Evolutionary conservation across 2,113 vertebrate species (phyloP), one percentile per base, ranked within the genome.

Genomic region (Megaleporinus macrocephalus): DNA sequence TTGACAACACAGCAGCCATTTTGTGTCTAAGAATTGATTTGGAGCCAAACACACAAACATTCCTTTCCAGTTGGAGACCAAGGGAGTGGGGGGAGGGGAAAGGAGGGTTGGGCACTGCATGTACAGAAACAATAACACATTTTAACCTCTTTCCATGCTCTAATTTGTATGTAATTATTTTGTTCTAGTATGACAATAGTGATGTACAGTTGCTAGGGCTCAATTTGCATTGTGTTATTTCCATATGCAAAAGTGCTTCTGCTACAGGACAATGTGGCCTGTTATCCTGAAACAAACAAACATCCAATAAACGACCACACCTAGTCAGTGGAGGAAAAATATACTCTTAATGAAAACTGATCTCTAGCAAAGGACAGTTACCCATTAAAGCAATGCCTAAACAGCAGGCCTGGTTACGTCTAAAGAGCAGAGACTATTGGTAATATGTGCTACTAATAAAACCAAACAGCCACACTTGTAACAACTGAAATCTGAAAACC

Each of bases 1-100:
- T 55, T 44, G 61, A 78, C 29, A 65, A 47, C 70, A 71, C n/a
- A 61, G 61, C 83, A 69, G 76, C 86, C 83, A 86, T 86, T 86
- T 77, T 81, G 68, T 80, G 61, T 29, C 63, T n/a, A 12, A 33
- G 30, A 68, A 82, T 55, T 73, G 76, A 80, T 73, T 26, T 24
- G 69, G 73, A 68, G 81, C 66, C 77, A 76, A 83, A 77, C 26
- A 62, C 14, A 68, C 65, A 69, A 59, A 77, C 70, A 68, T 73
- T 30, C 30, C 30, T 44, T 80, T 86, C 59, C 53, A 55, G 20
- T 73, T 59, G 27, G 59, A 76, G 29, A 68, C 55, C 15, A 2
- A 44, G 73, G 63, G 10, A 22, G 30, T 10, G 15, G 20, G 13
- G 49, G 15, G 12, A n/a, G 20, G 13, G 41, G 9, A 44, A 44